phyloP scores from a whole-genome alignment of 2,113 vertebrate species.

The Amblyornis subalaris region DNA sequence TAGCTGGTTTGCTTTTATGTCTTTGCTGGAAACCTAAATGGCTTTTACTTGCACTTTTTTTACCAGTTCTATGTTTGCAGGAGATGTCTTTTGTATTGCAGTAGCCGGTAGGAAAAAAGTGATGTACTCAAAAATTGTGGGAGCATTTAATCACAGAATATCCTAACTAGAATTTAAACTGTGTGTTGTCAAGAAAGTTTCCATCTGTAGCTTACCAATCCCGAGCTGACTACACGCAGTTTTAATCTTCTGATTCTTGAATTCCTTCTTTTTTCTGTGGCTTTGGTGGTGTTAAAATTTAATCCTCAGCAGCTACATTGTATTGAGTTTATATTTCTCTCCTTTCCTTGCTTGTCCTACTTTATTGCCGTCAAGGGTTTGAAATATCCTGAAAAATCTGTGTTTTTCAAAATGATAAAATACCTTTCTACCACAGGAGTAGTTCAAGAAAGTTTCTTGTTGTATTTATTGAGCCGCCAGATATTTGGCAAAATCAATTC shows the following conservation, averaged over 20 bases:
- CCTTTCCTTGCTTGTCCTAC: not conserved
- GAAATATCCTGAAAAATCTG: not conserved
- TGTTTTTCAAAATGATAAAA: not conserved
- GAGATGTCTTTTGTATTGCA: constrained; percentile 33
- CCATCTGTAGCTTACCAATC: constrained; percentile 14
- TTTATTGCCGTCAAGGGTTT: not conserved
- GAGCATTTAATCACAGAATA: not conserved
- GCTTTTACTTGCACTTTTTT: constrained; percentile 50
- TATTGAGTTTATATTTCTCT: not conserved
- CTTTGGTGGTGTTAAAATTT: constrained; percentile 31
- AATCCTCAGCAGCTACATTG: constrained; percentile 7
- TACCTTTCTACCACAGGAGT: not conserved
- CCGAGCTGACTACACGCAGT: not conserved
- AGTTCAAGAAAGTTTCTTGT: not conserved
- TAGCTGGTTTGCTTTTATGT: constrained; percentile 58
- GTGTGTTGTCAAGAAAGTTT: not conserved
- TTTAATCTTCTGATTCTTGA: constrained; percentile 8
- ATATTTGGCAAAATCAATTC: not conserved
- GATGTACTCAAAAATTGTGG: not conserved
- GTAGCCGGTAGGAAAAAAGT: not conserved
- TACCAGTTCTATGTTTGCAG: constrained; percentile 42
- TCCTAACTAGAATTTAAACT: constrained; percentile 4
- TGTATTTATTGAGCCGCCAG: not conserved
- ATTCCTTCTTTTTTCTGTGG: not conserved
- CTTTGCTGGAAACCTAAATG: constrained; percentile 64